A percentile compares a stretch with the other conserved stretches of the same genome.
Conservation (phyloP, 37 sponge, comb jelly and placozoan genomes). For the Aphrocallistes beatrix region DNA sequence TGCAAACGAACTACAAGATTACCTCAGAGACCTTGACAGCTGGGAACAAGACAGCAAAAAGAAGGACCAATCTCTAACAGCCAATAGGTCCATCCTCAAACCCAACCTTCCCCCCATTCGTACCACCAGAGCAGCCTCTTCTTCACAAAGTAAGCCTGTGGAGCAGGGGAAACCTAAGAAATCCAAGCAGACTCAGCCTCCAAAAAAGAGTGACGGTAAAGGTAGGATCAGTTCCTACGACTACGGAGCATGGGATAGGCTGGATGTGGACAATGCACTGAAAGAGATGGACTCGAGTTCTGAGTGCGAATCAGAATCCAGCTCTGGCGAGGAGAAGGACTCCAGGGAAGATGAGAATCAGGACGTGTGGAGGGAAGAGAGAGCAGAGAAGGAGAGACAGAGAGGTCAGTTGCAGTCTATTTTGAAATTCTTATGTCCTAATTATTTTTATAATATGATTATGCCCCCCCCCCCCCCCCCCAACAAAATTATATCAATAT, state of each 20-base stretch:
- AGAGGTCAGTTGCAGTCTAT: neutral
- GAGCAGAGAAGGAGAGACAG: constrained; percentile 16
- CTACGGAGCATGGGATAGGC: constrained; percentile 88
- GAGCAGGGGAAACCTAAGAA: neutral
- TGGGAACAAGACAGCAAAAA: constrained; percentile 86
- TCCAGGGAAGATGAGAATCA: neutral
- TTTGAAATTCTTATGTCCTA: neutral
- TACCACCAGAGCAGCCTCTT: neutral
- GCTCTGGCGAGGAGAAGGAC: neutral
- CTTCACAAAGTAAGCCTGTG: constrained; percentile 22
- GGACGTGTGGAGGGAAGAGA: neutral
- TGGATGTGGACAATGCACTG: constrained; percentile 79
- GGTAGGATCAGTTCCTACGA: constrained; percentile 73
- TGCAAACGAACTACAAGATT: constrained; percentile 65
- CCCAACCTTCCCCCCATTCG: constrained; percentile 6
- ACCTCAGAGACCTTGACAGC: constrained; percentile 50
- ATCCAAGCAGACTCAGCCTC: neutral
- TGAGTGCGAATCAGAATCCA: neutral
- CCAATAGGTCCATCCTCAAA: constrained; percentile 58
- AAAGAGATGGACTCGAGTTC: neutral
- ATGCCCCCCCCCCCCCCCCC: too few relatives aligned
- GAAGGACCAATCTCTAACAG: constrained; percentile 53
- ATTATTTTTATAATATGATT: neutral
- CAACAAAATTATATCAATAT: too few relatives aligned
- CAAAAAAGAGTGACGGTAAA: neutral